These are phyloP conservation scores for Drosophila vallismaia DNA, from an alignment of 2,888 invertebrate genomes.

Conservation along the genomic window DNA sequence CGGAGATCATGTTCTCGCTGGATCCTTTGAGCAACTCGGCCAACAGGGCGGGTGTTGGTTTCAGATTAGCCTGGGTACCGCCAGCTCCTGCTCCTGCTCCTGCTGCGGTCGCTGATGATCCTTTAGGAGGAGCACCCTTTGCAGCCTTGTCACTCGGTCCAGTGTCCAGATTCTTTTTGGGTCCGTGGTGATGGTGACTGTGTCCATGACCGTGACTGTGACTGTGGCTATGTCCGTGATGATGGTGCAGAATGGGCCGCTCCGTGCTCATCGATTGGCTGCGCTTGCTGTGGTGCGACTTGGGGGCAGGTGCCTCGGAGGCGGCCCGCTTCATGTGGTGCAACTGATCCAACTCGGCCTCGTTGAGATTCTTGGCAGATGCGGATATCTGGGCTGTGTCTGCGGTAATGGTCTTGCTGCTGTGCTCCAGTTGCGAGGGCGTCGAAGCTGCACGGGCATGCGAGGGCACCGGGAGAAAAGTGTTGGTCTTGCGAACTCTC, in stretches of 20 bases:
- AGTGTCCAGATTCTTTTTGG: conserved; percentile 80
- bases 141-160: conserved; percentile 46
- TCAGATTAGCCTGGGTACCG: conserved; percentile 54
- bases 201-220: conserved; percentile 48
- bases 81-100: conserved; percentile 2
- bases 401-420: conserved; percentile 48
- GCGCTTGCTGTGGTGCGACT: conserved; percentile 79
- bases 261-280: conserved; percentile 81
- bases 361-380: conserved; percentile 58
- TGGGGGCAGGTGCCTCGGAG: conserved; percentile 78
- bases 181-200: conserved; percentile 56
- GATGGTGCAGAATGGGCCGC: conserved; percentile 48
- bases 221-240: conserved; percentile 24
- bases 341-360: conserved; percentile 48
- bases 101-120: background rate
- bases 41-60: conserved; percentile 87
- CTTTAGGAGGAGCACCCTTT: conserved; percentile 47
- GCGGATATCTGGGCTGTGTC: conserved; percentile 43
- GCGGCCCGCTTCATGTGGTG: conserved; percentile 80
- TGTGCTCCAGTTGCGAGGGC: conserved; percentile 83
- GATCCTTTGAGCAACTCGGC: conserved; percentile 91
- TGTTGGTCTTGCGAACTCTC: conserved; percentile 81
- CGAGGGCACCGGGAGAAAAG: conserved; percentile 82
- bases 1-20: conserved; percentile 89
- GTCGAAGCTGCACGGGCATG: conserved; percentile 83